Evolutionary conservation across 2,113 vertebrate genomes (phyloP), one percentile per base, ranked within the genome.

Genomic region (Gymnobelideus leadbeateri): DNA sequence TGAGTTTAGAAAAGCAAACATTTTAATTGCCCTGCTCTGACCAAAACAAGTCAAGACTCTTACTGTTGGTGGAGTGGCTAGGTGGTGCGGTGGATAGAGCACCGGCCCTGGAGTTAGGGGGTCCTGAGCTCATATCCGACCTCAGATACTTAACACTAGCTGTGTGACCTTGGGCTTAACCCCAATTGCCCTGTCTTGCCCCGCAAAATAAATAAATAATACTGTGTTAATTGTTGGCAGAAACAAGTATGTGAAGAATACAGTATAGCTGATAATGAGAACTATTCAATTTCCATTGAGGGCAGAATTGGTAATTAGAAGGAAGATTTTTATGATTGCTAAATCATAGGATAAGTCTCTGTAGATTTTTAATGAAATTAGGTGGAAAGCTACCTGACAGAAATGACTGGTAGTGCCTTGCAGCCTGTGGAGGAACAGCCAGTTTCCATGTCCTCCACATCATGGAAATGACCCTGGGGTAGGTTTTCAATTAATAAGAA

Each of bases 1-100:
- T 90, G 6, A 91, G 47, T 92, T 90, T 92, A n/a, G n/a, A n/a
- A n/a, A n/a, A n/a, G 52, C 31, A 77, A 96, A 92, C 28, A 52
- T 12, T 77, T 28, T 57, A 91, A 50, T 89, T 93, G 92, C 89
- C 46, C n/a, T 21, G 31, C 68, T 84, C 16, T 84, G 68, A 84
- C 3, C 37, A 50, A 90, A 91, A 77, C 43, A 54, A 23, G 28
- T 51, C 92, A 54, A 55, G 1, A 50, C 19, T 84, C 19, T 84
- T 84, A 19, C 37, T 84, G n/a, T 8, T 84, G 68, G n/a, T 49
- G 47, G 47, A 4, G 47, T 4, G 47, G 47, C 47, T 49, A 49
- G 47, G 47, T 49, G 47, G 47, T 4, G 47, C 47, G 4, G 47
- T 49, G 47, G 4, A 49, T 4, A 49, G 47, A 49, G 47, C 47